Evolutionary conservation across 2,888 invertebrate species (phyloP).

Genomic region (Pheosia gnoma): DNA sequence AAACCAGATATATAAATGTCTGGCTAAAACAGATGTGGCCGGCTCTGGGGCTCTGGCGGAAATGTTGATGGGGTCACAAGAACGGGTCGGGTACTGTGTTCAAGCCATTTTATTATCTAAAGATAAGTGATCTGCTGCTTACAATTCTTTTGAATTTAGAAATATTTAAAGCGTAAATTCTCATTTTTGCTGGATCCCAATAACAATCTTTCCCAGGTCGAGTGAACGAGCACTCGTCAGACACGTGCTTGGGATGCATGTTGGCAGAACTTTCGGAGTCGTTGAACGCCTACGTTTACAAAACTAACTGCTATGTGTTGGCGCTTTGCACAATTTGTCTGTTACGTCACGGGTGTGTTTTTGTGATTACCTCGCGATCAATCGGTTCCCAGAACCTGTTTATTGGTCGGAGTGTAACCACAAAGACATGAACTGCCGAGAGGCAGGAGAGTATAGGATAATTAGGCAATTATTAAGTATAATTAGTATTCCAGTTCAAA

Average conservation of each 20-base stretch:
- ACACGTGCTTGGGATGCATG: slow-evolving; percentile 1
- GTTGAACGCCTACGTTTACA: background rate
- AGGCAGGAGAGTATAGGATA: no score
- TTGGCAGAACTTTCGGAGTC: background rate
- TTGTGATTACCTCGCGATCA: background rate
- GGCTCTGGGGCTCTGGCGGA: no score
- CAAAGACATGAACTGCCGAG: no score
- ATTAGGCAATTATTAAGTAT: no score
- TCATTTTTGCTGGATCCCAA: background rate
- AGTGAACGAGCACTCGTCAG: background rate
- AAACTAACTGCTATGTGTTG: background rate
- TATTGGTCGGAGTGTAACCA: no score
- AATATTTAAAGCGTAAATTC: slow-evolving; percentile 3
- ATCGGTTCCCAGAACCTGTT: background rate
- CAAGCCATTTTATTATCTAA: background rate
- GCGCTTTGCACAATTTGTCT: background rate
- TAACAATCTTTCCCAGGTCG: background rate
- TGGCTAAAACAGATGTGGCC: no score
- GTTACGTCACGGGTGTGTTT: background rate
- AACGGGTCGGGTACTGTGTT: no score
- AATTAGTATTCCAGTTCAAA: no score
- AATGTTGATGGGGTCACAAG: no score
- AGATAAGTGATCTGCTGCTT: background rate
- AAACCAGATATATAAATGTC: background rate
- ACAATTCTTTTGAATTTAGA: background rate